Evolutionary conservation across 2,113 vertebrate species (phyloP), one percentile per base, ranked within the genome.

Genomic region (Malurus melanocephalus): DNA sequence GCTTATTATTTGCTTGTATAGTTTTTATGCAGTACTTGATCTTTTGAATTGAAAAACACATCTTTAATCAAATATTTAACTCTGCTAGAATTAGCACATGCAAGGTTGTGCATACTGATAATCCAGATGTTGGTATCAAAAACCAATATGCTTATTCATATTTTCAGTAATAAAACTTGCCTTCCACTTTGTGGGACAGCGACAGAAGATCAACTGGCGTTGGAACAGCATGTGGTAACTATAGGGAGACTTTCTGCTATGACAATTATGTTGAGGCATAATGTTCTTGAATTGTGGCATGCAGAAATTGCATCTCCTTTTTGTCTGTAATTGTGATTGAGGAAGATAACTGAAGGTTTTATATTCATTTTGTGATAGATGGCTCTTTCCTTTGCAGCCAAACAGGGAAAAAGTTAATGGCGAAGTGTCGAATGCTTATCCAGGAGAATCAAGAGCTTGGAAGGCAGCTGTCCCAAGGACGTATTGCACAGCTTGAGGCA

Each of bases 361-460:
- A 6, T 96, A 94, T 98, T 98, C 98, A 95, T 97, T 97, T 95
- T 98, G 98, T 99, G 99, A 99, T 99, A 98, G 98, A 97, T 98
- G 98, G 98, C 98, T 99, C 98, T 99, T 98, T 99, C 98, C 98
- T 98, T 99, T 99, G 93, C 99, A 99, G 99, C 98, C 99, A 99
- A 98, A 99, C 99, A 95, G 99, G 99, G 96, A 99, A 99, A 98
- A 99, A 99, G 97, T 98, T 99, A 98, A 99, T 99, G 99, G 99
- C 99, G 97, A 99, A 99, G 97, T 99, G 99, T 98, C 99, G 99
- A 97, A 99, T 99, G 99, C 98, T 99, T 98, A 99, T 99, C 98
- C 99, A 99, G 97, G 99, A 99, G 97, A 99, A 99, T 97, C 99
- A 99, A 98, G 99, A 99, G 96, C 95, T 99, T 97, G 99, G 99